Base-by-base conservation (phyloP, 2,113 vertebrate species). In the Gasterosteus nipponicus region DNA sequence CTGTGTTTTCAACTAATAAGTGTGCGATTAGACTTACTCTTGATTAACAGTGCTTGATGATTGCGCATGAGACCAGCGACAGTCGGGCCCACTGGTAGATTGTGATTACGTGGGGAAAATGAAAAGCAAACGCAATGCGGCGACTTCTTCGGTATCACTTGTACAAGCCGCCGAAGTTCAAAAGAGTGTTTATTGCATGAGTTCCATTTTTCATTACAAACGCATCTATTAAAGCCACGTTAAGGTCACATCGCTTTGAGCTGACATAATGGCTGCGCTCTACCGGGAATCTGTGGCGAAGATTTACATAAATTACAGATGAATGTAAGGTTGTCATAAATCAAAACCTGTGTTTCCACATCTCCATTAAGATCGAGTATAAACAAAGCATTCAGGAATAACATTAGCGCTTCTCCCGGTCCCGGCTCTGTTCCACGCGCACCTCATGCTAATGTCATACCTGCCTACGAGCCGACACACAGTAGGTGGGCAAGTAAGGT, bases 401-500 rank as follows among this genome's bases (percentile, higher is more conserved):
- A n/a, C 22, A 39, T 64, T 29, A 38, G 33, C 1, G 2, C 41
- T 26, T 71, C 63, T 49, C 54, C n/a, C n/a, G 2, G 54, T 67
- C 53, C 65, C 51, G 29, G 46, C 19, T 59, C 29, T 29, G 35
- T n/a, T 39, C 22, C 44, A 75, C 6, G 61, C n/a, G 42, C 42
- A 42, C 16, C 42, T 60, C 67, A 73, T 44, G 62, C 62, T 68
- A 54, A 67, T 69, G 29, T 33, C 54, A 42, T 14, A 14, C 53
- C 61, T 33, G 22, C 35, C 44, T 33, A 72, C 18, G 41, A 39
- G 61, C 53, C 62, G 42, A 59, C 35, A 59, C 59, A 33, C 41
- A 78, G 65, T 31, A 66, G 38, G 51, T 61, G 22, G 29, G 62
- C 46, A 73, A 46, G n/a, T 15, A 33, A 29, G 69, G 26, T 60